Percentiles rank a stretch among this genome's conserved stretches.
These are phyloP conservation scores for Shargacucullia verbasci DNA, from an alignment of 2,888 invertebrate species.

Conservation along the genomic window DNA sequence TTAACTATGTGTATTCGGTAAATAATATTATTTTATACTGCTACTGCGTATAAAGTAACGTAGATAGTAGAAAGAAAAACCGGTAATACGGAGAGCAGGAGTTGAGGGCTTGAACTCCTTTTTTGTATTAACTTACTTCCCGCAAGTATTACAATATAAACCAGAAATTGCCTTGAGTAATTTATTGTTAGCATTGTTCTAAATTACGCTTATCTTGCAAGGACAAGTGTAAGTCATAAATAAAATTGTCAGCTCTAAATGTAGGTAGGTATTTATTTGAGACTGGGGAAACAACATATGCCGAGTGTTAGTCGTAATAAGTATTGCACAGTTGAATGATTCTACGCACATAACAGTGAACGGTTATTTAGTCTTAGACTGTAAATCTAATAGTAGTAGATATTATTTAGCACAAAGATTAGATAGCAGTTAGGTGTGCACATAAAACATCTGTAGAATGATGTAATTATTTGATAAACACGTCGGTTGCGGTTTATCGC, in stretches of 20 bases:
- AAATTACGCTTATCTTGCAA: slow-evolving; percentile 14
- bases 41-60: too few relatives aligned
- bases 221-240: slow-evolving; percentile 7
- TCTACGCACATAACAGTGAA: slow-evolving; percentile 5
- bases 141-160: too few relatives aligned
- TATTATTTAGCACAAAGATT: slow-evolving; percentile 37
- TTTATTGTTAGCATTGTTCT: background rate
- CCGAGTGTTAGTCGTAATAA: background rate
- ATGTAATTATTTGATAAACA: slow-evolving; percentile 52
- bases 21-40: too few relatives aligned
- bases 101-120: too few relatives aligned
- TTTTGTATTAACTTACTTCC: too few relatives aligned
- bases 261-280: too few relatives aligned
- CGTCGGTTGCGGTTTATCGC: slow-evolving; percentile 34
- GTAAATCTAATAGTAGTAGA: too few relatives aligned
- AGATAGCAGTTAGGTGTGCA: slow-evolving; percentile 25
- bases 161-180: too few relatives aligned
- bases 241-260: background rate
- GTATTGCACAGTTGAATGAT: background rate
- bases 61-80: too few relatives aligned
- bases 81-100: too few relatives aligned
- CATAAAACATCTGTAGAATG: slow-evolving; percentile 33
- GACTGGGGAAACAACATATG: background rate
- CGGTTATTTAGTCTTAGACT: slow-evolving; percentile 1
- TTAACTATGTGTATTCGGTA: too few relatives aligned